Percentiles rank a stretch among this genome's conserved stretches.
Conservation (phyloP, 2,888 invertebrate species). For the Rhingia rostrata region DNA sequence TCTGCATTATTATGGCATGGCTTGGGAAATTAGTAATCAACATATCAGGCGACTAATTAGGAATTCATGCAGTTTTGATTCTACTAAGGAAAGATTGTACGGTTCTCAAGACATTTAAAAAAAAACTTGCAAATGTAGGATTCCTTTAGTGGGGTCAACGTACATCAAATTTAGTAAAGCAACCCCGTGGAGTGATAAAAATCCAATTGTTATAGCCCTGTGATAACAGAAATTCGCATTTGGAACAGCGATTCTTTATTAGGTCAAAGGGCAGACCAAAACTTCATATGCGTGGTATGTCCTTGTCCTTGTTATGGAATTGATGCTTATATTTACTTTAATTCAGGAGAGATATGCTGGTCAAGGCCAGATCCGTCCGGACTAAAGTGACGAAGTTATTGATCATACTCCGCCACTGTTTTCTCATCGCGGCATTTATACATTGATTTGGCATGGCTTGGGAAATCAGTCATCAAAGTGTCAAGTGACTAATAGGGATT, state of each 20-base stretch:
- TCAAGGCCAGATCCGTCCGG: too few species aligned
- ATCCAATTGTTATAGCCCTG: too few species aligned
- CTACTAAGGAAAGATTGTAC: neutral
- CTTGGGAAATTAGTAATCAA: slow-evolving; percentile 57
- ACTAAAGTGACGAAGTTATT: neutral
- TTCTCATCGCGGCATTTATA: slow-evolving; percentile 1
- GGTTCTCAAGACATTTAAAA: slow-evolving; percentile 11
- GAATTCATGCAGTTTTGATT: slow-evolving; percentile 36
- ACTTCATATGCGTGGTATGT: too few species aligned
- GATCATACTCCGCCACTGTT: slow-evolving; percentile 19
- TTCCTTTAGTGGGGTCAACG: too few species aligned
- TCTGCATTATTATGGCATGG: slow-evolving; percentile 37
- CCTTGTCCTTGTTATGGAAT: too few species aligned
- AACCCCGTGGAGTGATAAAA: too few species aligned
- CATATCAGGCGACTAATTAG: slow-evolving; percentile 35
- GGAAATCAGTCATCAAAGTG: slow-evolving; percentile 3
- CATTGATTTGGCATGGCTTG: slow-evolving; percentile 34
- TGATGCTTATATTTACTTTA: too few species aligned
- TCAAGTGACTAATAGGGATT: slow-evolving; percentile 15
- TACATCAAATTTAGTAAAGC: too few species aligned
- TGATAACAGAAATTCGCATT: too few species aligned
- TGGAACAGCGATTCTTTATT: too few species aligned
- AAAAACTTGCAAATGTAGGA: slow-evolving; percentile 27
- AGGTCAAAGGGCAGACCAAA: too few species aligned
- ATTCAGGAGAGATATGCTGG: too few species aligned